These are phyloP conservation scores for Echinops telfairi DNA, from an alignment of 2,113 vertebrate genomes.

Conservation along the genomic window DNA sequence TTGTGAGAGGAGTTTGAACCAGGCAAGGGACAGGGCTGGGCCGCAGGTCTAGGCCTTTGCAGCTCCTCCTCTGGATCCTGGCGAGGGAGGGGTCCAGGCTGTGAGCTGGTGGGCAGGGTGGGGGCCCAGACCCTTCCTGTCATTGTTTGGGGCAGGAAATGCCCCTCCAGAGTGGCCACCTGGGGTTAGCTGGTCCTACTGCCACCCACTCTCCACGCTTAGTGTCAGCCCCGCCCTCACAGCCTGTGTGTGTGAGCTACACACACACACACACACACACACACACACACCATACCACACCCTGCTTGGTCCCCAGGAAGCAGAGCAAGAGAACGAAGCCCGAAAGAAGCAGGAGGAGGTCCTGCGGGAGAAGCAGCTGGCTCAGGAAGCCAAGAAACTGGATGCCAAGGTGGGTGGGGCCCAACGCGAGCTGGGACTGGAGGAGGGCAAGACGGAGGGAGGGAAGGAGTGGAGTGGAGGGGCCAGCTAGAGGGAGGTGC, in stretches of 20 bases:
- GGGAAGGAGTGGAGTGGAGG: background rate
- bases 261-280: no score
- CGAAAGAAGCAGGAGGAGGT: constrained; percentile 97
- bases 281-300: background rate
- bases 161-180: constrained; percentile 80
- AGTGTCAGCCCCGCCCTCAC: constrained; percentile 42
- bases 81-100: constrained; percentile 50
- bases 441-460: background rate
- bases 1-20: constrained; percentile 1
- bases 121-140: constrained; percentile 82
- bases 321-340: constrained; percentile 93
- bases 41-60: constrained; percentile 53
- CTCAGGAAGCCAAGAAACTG: constrained; percentile 97
- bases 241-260: background rate
- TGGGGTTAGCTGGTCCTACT: constrained; percentile 69
- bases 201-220: constrained; percentile 65
- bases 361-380: constrained; percentile 95
- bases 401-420: constrained; percentile 93
- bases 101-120: constrained; percentile 75
- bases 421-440: background rate
- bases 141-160: constrained; percentile 83
- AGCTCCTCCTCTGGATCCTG: constrained; percentile 37
- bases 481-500: background rate
- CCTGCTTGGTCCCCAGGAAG: constrained; percentile 88
- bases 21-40: background rate